Evolutionary conservation across 2,888 invertebrate genomes (phyloP), one percentile per base, ranked within the genome.

Genomic region (Odontocerum albicorne): DNA sequence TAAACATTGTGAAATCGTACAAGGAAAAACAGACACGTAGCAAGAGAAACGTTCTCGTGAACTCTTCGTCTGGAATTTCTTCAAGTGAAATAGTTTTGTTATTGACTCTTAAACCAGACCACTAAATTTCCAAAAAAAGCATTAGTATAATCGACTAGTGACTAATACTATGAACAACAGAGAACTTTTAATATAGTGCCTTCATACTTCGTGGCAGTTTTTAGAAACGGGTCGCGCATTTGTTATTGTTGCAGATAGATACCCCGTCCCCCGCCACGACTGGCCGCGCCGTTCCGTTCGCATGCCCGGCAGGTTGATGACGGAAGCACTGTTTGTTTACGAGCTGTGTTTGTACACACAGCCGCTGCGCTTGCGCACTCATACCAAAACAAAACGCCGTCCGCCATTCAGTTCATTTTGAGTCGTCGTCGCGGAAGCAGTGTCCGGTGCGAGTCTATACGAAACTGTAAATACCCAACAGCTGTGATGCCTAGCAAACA

Each of bases 301-400:
- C 35, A 22, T 43, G 16, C 8, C 22, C n/a, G 45, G 27, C 43
- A 35, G 36, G 36, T 27, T 20, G 56, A 56, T 56, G 50, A 56
- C 56, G 56, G 56, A 56, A 56, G 51, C 59, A 38, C 35, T 52
- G 59, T 59, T 59, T 59, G 59, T 59, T 59, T 59, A 59, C 59
- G 52, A 39, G 49, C 46, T 19, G 45, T 57, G 59, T 59, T 59
- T 59, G 59, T 59, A 59, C 40, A 60, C 56, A 57, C 52, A 19
- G 52, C 50, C 52, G 51, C 36, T 19, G 51, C 56, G 56, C 52
- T 21, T 52, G 56, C 56, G 56, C 56, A 44, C 33, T 27, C 19
- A 32, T 22, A 52, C 52, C 56, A 57, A 50, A 56, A 56, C 56
- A 56, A 49, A 22, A 42, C 39, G 49, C 43, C 49, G 47, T 39